These are phyloP conservation scores for Aelia acuminata DNA, from an alignment of 2,888 invertebrate genomes.

Conservation along the genomic window DNA sequence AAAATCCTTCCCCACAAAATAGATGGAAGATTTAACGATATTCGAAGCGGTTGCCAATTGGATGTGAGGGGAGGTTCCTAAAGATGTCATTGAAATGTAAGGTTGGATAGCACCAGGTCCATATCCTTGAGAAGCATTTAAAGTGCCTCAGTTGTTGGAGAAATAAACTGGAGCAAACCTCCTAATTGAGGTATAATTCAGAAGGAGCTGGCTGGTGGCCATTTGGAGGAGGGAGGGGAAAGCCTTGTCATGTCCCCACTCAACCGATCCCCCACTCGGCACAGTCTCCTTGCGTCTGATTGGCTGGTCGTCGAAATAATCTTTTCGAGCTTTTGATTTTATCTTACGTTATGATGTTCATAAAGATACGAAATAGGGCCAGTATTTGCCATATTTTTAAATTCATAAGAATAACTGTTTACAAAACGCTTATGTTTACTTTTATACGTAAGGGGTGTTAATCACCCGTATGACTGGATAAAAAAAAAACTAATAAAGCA, in stretches of 20 bases:
- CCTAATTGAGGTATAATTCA: constrained; percentile 45
- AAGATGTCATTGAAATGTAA: constrained; percentile 41
- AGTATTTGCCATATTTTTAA: too few species aligned
- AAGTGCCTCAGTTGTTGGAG: constrained; percentile 20
- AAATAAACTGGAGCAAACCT: constrained; percentile 24
- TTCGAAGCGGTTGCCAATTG: constrained; percentile 25
- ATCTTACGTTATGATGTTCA: too few species aligned
- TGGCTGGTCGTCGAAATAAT: neutral
- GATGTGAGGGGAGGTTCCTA: neutral
- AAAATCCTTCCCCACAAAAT: neutral
- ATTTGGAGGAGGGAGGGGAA: neutral
- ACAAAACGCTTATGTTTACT: too few species aligned
- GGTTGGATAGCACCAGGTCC: neutral
- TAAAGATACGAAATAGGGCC: too few species aligned
- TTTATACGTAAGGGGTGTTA: too few species aligned
- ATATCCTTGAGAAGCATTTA: constrained; percentile 22
- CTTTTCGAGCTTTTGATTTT: neutral
- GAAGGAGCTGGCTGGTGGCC: constrained; percentile 29
- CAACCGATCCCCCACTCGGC: neutral
- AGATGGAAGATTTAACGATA: constrained; percentile 25
- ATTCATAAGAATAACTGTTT: too few species aligned
- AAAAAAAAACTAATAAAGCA: too few species aligned
- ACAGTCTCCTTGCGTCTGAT: neutral
- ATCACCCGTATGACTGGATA: too few species aligned
- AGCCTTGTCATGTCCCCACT: neutral